Conservation (phyloP, 2,888 invertebrate species). For the Gymnoscelis rufifasciata region DNA sequence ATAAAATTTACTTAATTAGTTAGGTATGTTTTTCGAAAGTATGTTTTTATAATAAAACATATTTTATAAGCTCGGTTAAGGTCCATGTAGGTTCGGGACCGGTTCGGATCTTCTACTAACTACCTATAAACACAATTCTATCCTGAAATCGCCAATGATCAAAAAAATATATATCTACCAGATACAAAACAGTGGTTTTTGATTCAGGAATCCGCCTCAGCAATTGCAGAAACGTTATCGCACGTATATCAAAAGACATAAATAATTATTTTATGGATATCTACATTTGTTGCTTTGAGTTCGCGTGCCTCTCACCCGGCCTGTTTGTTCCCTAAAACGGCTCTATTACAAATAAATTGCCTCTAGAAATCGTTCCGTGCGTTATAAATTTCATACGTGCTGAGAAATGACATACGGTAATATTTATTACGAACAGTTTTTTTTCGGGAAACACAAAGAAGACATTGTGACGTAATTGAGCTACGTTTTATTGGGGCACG, state of each 20-base stretch:
- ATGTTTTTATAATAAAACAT: no score
- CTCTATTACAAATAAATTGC: constrained; percentile 78
- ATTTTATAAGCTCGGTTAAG: no score
- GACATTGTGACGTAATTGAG: constrained; percentile 76
- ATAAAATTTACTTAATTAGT: no score
- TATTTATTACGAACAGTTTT: constrained; percentile 71
- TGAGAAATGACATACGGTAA: constrained; percentile 79
- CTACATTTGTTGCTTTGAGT: constrained; percentile 4
- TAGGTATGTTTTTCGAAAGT: no score
- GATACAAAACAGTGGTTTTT: no score
- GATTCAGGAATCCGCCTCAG: no score
- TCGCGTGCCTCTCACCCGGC: constrained; percentile 27
- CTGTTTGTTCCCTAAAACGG: constrained; percentile 47
- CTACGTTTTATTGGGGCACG: constrained; percentile 61
- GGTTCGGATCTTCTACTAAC: no score
- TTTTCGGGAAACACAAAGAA: constrained; percentile 70
- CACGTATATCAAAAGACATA: neutral
- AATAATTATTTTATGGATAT: neutral
- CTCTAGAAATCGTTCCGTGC: constrained; percentile 67
- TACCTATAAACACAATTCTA: no score
- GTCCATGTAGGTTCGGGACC: no score
- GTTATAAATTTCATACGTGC: constrained; percentile 79
- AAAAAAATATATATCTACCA: no score
- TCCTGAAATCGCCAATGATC: no score
- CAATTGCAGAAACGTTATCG: neutral